These are phyloP conservation scores for Pimpla rufipes DNA, from an alignment of 2,888 invertebrate species.

Conservation along the genomic window DNA sequence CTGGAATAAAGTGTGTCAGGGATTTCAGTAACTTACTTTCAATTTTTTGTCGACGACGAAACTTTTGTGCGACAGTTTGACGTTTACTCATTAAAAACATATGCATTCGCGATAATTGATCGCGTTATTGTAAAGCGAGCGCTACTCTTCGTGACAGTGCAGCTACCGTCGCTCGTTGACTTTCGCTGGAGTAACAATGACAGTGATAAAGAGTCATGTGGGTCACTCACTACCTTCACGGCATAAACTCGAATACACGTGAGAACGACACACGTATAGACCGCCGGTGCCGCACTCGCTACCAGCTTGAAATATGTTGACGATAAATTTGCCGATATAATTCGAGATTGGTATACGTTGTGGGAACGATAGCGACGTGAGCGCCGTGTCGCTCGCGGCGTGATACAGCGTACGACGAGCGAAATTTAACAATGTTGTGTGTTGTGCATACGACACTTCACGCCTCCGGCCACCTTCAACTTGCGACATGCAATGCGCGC, in stretches of 20 bases:
- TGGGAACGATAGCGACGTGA: conserved; percentile 32
- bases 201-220: conserved; percentile 57
- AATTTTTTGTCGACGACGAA: neutral
- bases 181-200: conserved; percentile 60
- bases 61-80: too few species aligned
- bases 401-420: conserved; percentile 47
- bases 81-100: conserved; percentile 30
- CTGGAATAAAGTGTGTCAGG: too few species aligned
- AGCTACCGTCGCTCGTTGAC: conserved; percentile 41
- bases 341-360: conserved; percentile 62
- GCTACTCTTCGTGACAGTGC: conserved; percentile 51
- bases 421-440: conserved; percentile 38
- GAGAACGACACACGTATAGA: neutral
- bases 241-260: conserved; percentile 40
- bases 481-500: neutral
- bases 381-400: conserved; percentile 40
- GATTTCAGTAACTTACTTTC: neutral
- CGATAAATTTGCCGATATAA: conserved; percentile 70
- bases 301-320: conserved; percentile 63
- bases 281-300: neutral
- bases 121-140: neutral
- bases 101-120: conserved; percentile 20
- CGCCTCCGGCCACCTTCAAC: neutral
- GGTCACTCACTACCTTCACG: conserved; percentile 5
- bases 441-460: conserved; percentile 16